Evolutionary conservation across 2,113 vertebrate species (phyloP).

Genomic region (Anolis sagrei): DNA sequence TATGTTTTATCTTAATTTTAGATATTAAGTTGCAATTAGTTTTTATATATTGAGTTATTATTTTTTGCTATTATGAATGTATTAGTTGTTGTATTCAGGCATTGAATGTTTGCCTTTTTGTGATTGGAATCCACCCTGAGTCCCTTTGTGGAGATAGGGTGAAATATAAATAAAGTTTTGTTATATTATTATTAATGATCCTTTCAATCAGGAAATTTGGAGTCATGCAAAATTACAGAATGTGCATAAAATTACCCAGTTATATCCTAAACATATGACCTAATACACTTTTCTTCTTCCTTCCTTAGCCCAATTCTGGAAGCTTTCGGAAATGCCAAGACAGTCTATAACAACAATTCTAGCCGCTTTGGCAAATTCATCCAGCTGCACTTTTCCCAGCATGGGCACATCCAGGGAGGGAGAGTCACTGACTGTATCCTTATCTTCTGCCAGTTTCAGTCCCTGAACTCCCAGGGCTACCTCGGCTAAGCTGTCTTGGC

Average conservation of each 20-base stretch:
- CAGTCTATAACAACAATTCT: constrained; percentile 94
- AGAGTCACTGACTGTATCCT: constrained; percentile 93
- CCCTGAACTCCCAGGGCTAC: neutral
- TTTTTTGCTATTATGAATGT: no score
- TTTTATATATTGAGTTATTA: no score
- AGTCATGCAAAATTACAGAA: neutral
- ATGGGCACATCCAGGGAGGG: constrained; percentile 91
- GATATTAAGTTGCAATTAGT: no score
- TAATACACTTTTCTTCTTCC: constrained; percentile 19
- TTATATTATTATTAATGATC: no score
- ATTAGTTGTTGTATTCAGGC: no score
- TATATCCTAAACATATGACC: neutral
- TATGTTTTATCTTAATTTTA: no score
- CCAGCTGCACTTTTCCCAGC: constrained; percentile 90
- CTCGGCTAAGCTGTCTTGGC: neutral
- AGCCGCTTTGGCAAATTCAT: constrained; percentile 95
- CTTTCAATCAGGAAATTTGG: neutral
- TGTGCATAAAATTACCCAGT: neutral
- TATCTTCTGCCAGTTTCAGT: constrained; percentile 22
- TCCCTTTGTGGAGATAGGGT: no score
- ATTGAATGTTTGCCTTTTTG: no score
- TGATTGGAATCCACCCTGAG: no score
- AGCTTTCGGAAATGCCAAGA: constrained; percentile 92
- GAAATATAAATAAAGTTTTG: no score
- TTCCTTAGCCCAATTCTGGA: constrained; percentile 89